Evolutionary conservation across 2,888 invertebrate genomes (phyloP), one percentile per base, ranked within the genome.

Genomic region (Tinea semifulvella): DNA sequence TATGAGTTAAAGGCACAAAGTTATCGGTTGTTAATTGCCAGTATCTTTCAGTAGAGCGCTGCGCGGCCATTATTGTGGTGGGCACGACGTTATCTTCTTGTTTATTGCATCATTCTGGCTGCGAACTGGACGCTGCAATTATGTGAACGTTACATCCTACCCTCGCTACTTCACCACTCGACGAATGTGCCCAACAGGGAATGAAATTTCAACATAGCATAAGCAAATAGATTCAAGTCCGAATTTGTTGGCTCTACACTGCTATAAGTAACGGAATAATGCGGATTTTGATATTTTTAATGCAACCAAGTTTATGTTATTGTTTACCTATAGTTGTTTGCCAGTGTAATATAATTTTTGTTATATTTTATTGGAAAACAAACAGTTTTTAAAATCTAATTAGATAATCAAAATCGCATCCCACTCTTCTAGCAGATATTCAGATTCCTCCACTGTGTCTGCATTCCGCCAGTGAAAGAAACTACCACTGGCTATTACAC

Each of bases 101-200:
- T 40, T 40, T 40, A 40, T 40, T 40, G 40, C 40, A 22, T 40
- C 40, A 22, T 40, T 40, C 40, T 40, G 40, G 40, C 40, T 40
- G 40, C 40, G n/a, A 17, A 40, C 40, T 40, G 40, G 40, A 20
- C 40, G 40, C 40, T 20, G 40, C 40, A 40, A 40, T 40, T 40
- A 40, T 40, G 40, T 22, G 40, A 14, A 17, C 40, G 40, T 40
- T 40, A 40, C 22, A 18, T 36, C 14, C 40, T 20, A 40, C 40
- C 20, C 22, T 40, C 19, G 13, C 40, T 17, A 40, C 40, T 36
- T 36, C 36, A 18, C 19, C 22, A 40, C 13, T 20, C 40, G 40
- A 40, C 40, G 40, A 20, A 22, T 40, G 40, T 22, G 14, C 22
- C 40, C 7, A 13, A n/a, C 22, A 22, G 40, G 6, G 22, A 40